Conservation (phyloP, 2,797 vertebrate genomes). For the Characodon lateralis region DNA sequence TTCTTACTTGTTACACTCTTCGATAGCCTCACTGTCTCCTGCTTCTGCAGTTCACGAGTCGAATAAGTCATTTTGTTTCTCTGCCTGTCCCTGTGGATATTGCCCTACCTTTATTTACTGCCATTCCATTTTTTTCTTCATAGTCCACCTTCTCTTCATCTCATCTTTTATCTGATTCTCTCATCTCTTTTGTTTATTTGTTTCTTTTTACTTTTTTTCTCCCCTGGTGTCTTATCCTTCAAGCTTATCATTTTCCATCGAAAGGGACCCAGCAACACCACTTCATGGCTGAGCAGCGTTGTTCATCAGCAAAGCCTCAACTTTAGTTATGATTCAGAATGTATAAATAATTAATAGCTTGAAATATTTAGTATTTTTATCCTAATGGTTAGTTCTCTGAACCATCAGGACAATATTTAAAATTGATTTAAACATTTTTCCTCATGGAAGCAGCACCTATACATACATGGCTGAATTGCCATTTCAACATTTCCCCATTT, state of each 20-base stretch:
- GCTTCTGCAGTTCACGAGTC: slow-evolving; percentile 51
- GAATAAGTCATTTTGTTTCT: slow-evolving; percentile 51
- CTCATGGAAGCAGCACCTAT: neutral
- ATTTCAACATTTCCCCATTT: neutral
- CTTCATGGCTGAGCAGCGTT: slow-evolving; percentile 4
- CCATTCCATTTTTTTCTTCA: slow-evolving; percentile 27
- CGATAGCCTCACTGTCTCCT: slow-evolving; percentile 47
- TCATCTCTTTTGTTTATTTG: neutral
- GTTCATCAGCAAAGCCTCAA: slow-evolving; percentile 16
- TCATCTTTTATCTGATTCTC: neutral
- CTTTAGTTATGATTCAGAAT: slow-evolving; percentile 40
- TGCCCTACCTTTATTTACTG: slow-evolving; percentile 39
- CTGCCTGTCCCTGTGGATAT: slow-evolving; percentile 24
- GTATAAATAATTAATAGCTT: slow-evolving; percentile 5
- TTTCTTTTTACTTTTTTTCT: neutral
- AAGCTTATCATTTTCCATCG: slow-evolving; percentile 30
- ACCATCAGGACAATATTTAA: neutral
- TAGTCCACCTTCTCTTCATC: neutral
- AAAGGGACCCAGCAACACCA: neutral
- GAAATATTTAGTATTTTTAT: neutral
- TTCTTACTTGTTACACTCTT: slow-evolving; percentile 54
- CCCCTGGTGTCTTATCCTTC: slow-evolving; percentile 11
- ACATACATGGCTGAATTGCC: neutral
- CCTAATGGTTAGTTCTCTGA: neutral
- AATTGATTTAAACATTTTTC: neutral